Evolutionary conservation across 2,888 invertebrate species (phyloP).

Genomic region (Seira musarum): DNA sequence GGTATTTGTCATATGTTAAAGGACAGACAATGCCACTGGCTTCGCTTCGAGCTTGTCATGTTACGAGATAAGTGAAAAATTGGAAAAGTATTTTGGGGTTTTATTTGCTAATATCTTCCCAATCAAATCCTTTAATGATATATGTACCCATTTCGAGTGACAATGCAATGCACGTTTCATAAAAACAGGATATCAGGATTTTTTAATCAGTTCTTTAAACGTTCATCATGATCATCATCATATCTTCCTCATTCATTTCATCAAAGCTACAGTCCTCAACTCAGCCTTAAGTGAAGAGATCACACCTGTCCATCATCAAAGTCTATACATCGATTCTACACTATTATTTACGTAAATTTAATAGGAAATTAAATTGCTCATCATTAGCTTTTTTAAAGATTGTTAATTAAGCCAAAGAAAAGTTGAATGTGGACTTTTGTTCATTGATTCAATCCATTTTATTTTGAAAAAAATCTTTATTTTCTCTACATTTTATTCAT

Average conservation of each 20-base stretch:
- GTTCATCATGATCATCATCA: not conserved
- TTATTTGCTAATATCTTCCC: not conserved
- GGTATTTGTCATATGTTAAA: no score
- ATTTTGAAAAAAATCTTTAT: not conserved
- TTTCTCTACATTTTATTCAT: constrained; percentile 29
- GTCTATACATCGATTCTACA: not conserved
- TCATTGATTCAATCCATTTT: constrained; percentile 7
- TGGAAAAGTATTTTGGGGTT: not conserved
- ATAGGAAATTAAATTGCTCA: constrained; percentile 52
- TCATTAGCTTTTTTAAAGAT: constrained; percentile 26
- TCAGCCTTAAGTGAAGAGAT: constrained; percentile 9
- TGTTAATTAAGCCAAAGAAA: constrained; percentile 41
- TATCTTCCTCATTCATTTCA: not conserved
- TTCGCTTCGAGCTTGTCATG: no score
- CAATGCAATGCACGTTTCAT: not conserved
- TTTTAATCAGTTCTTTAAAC: not conserved
- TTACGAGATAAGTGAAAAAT: not conserved
- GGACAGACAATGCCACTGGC: not conserved
- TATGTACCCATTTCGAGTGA: not conserved
- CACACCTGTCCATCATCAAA: constrained; percentile 6
- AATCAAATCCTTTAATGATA: not conserved
- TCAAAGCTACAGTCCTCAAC: no score
- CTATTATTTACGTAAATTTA: constrained; percentile 37
- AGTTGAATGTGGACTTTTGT: constrained; percentile 14
- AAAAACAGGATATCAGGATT: constrained; percentile 8